These are phyloP conservation scores for Acanthurus tractus DNA, from an alignment of 2,797 vertebrate species.

Conservation along the genomic window DNA sequence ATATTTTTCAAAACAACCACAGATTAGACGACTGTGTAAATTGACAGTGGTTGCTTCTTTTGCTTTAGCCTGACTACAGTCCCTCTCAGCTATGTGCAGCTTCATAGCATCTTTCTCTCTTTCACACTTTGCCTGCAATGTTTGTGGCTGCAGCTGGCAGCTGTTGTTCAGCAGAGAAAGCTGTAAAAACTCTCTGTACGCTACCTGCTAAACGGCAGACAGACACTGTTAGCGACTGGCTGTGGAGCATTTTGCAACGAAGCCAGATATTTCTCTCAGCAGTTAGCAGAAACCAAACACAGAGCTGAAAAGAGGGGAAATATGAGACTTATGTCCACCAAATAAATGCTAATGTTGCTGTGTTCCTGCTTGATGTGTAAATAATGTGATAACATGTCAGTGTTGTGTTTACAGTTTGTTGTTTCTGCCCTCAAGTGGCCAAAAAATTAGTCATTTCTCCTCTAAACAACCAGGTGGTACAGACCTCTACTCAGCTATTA, in stretches of 20 bases:
- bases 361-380: no score
- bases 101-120: neutral
- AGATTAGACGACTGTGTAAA: neutral
- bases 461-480: neutral
- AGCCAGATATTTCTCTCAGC: neutral
- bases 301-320: neutral
- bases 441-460: neutral
- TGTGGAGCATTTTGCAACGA: neutral
- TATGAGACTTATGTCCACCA: neutral
- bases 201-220: neutral
- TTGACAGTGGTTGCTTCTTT: neutral
- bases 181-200: neutral
- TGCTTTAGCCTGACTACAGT: neutral
- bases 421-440: neutral
- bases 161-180: neutral
- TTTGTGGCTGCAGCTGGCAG: neutral
- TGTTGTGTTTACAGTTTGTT: constrained; percentile 2
- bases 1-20: neutral
- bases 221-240: neutral
- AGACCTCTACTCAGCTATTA: neutral
- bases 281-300: neutral
- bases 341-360: neutral
- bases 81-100: neutral
- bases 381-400: neutral
- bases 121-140: neutral